A percentile compares a stretch with the other conserved stretches of the same genome.
Evolutionary conservation across 2,888 invertebrate genomes (phyloP).

Genomic region (Pachymerium ferrugineum): DNA sequence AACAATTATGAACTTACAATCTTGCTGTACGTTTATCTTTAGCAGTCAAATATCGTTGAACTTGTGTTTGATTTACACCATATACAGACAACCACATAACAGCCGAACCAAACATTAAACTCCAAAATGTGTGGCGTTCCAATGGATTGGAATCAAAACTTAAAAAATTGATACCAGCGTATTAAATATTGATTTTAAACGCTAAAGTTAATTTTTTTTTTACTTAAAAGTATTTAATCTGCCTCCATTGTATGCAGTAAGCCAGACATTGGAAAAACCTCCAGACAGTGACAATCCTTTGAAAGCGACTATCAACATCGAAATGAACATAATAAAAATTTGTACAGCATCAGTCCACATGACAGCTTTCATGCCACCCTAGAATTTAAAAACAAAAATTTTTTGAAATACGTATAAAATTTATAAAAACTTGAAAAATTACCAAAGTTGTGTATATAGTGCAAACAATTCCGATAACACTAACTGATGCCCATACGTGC

Average conservation of each 20-base stretch:
- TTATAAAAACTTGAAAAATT: neutral
- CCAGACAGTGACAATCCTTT: neutral
- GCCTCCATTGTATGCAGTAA: neutral
- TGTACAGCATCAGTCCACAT: neutral
- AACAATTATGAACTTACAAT: neutral
- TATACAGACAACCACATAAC: neutral
- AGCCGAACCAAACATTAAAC: neutral
- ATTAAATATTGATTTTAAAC: too few relatives aligned
- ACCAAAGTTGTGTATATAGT: neutral
- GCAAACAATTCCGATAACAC: neutral
- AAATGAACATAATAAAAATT: neutral
- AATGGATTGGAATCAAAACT: conserved; percentile 2
- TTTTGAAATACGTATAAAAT: neutral
- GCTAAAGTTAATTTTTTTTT: neutral
- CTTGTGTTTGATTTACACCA: conserved; percentile 1
- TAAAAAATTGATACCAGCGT: neutral
- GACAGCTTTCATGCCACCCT: conserved; percentile 20
- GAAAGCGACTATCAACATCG: neutral
- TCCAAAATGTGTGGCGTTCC: conserved; percentile 1
- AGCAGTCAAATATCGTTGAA: neutral
- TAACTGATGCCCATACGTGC: neutral
- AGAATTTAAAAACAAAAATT: neutral
- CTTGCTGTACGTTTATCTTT: neutral
- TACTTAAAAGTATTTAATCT: conserved; percentile 12
- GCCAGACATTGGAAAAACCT: neutral